Conservation (phyloP, 1,140 invertebrate genomes). For the Drosophila elegans region DNA sequence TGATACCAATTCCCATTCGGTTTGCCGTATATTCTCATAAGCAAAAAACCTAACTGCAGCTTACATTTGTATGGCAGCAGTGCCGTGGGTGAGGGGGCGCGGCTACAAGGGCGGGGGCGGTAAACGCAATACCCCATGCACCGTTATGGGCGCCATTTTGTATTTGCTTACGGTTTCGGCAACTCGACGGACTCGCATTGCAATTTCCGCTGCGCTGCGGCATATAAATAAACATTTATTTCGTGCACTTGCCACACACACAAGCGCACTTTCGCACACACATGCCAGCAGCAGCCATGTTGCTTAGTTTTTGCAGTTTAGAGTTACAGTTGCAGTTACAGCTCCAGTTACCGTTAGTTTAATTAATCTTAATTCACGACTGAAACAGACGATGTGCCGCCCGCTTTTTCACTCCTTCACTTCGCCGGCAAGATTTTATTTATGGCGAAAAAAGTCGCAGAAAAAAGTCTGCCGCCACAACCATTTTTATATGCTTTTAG, state of each 20-base stretch:
- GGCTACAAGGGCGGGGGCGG: not conserved
- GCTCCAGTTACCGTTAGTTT: slow-evolving; percentile 72
- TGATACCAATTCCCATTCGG: slow-evolving; percentile 45
- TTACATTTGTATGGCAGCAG: slow-evolving; percentile 43
- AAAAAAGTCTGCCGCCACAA: slow-evolving; percentile 24
- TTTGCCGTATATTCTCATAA: slow-evolving; percentile 47
- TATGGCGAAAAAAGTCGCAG: slow-evolving; percentile 49
- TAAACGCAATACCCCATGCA: slow-evolving; percentile 54
- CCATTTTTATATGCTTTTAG: slow-evolving; percentile 69
- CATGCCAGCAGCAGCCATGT: slow-evolving; percentile 49
- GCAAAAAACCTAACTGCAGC: slow-evolving; percentile 45
- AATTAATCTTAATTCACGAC: slow-evolving; percentile 82
- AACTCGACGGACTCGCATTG: slow-evolving; percentile 57
- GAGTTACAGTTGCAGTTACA: slow-evolving; percentile 71
- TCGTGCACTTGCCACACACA: slow-evolving; percentile 62
- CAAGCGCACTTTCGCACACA: slow-evolving; percentile 22
- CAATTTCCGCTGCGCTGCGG: slow-evolving; percentile 72
- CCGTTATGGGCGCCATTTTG: slow-evolving; percentile 78
- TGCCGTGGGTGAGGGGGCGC: not conserved
- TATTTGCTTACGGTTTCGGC: slow-evolving; percentile 62
- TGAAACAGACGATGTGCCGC: slow-evolving; percentile 64
- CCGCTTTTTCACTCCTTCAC: slow-evolving; percentile 41
- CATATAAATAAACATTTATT: slow-evolving; percentile 83
- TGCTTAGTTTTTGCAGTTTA: slow-evolving; percentile 74
- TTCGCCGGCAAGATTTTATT: slow-evolving; percentile 80